These are phyloP conservation scores for Dromiciops gliroides DNA, from an alignment of 2,113 vertebrate species.

Conservation along the genomic window DNA sequence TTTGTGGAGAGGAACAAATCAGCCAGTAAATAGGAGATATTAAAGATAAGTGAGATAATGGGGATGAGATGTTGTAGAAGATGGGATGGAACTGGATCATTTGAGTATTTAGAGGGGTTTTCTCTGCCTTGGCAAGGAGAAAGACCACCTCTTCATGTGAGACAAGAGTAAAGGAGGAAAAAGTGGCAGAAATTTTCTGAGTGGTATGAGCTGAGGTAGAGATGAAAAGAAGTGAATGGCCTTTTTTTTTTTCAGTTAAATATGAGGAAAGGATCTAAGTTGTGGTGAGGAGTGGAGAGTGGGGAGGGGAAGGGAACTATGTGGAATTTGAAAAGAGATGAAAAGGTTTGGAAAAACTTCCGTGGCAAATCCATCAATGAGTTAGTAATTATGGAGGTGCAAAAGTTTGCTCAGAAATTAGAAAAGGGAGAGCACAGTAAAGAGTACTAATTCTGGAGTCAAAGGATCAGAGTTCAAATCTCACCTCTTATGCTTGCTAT, in stretches of 20 bases:
- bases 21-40: not conserved
- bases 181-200: not conserved
- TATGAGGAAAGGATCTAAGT: not conserved
- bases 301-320: not conserved
- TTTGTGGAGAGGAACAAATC: not conserved
- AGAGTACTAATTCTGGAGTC: not conserved
- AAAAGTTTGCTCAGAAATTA: not conserved
- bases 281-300: too few relatives aligned
- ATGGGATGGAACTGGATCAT: not conserved
- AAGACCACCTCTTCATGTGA: not conserved
- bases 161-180: not conserved
- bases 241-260: not conserved
- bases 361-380: not conserved
- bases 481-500: not conserved
- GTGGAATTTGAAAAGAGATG: not conserved
- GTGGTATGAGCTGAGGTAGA: not conserved
- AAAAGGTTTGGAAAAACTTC: not conserved
- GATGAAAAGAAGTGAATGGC: not conserved
- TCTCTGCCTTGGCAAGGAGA: not conserved
- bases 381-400: not conserved
- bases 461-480: not conserved
- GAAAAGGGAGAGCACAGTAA: not conserved
- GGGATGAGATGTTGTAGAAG: not conserved
- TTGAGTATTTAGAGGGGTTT: not conserved
- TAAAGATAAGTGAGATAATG: not conserved